Conservation (phyloP, 2,888 invertebrate genomes). For the Dryadula phaetusa region DNA sequence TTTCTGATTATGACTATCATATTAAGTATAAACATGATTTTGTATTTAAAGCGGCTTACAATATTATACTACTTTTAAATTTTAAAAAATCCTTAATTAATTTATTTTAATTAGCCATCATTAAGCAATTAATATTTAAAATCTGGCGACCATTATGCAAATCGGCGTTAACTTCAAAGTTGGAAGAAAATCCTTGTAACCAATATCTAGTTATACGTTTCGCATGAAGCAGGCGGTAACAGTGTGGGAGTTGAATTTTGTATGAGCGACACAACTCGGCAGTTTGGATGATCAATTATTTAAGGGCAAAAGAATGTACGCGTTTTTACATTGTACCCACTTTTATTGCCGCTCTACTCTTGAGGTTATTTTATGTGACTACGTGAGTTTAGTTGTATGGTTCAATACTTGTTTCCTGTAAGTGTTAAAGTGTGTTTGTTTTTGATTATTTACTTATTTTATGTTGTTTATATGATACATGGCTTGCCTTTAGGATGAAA, state of each 20-base stretch:
- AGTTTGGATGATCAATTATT: constrained; percentile 83
- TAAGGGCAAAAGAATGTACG: constrained; percentile 70
- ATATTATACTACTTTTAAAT: not conserved
- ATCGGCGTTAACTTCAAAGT: not conserved
- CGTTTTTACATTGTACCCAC: constrained; percentile 77
- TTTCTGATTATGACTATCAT: too few species aligned
- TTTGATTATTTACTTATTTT: not conserved
- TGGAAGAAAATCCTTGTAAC: constrained; percentile 37
- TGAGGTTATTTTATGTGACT: constrained; percentile 54
- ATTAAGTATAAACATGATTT: too few species aligned
- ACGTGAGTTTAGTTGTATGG: constrained; percentile 35
- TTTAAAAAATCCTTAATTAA: not conserved
- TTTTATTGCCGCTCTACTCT: constrained; percentile 76
- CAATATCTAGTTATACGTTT: constrained; percentile 42
- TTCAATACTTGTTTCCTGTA: constrained; percentile 3
- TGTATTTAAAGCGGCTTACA: too few species aligned
- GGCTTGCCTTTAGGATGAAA: not conserved
- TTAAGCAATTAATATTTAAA: not conserved
- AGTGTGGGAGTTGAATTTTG: constrained; percentile 78
- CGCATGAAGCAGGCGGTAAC: constrained; percentile 75
- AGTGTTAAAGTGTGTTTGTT: not conserved
- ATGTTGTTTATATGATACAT: not conserved
- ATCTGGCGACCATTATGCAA: constrained; percentile 1
- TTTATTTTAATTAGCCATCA: not conserved
- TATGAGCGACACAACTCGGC: constrained; percentile 83